phyloP scores from a whole-genome alignment of 2,113 vertebrate species.

The Spea multiplicata region DNA sequence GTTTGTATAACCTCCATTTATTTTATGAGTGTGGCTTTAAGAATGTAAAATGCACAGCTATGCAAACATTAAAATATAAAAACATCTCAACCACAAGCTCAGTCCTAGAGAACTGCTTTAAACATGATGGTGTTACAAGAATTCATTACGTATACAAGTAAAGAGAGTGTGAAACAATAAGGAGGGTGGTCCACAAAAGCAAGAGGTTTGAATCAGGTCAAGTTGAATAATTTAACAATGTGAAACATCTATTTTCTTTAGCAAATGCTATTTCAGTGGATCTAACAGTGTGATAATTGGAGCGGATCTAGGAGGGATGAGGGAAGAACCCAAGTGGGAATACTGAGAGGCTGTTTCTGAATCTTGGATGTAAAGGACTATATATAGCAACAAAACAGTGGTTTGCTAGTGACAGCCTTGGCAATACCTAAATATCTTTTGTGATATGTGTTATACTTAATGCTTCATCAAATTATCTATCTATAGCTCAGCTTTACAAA shows the following conservation, averaged over 20 bases:
- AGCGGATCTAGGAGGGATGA: background rate
- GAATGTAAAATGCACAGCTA: no score
- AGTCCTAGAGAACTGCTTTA: no score
- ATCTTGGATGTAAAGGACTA: background rate
- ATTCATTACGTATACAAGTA: background rate
- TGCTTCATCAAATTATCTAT: no score
- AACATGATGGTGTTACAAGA: background rate
- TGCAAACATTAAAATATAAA: no score
- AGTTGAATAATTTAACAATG: slow-evolving; percentile 6
- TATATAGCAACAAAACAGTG: background rate
- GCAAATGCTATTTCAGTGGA: background rate
- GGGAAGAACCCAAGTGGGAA: background rate
- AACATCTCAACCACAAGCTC: no score
- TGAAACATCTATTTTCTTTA: background rate
- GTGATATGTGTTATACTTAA: no score
- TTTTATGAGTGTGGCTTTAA: no score
- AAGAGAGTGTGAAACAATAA: background rate
- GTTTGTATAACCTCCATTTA: no score
- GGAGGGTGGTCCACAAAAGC: background rate
- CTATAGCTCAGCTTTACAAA: no score
- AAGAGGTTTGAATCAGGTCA: background rate
- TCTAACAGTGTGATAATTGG: background rate
- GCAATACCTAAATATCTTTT: no score
- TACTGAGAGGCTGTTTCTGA: background rate
- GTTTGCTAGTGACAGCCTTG: no score